Base-by-base conservation (phyloP, 2,888 invertebrate genomes). In the Oligia fasciuncula region DNA sequence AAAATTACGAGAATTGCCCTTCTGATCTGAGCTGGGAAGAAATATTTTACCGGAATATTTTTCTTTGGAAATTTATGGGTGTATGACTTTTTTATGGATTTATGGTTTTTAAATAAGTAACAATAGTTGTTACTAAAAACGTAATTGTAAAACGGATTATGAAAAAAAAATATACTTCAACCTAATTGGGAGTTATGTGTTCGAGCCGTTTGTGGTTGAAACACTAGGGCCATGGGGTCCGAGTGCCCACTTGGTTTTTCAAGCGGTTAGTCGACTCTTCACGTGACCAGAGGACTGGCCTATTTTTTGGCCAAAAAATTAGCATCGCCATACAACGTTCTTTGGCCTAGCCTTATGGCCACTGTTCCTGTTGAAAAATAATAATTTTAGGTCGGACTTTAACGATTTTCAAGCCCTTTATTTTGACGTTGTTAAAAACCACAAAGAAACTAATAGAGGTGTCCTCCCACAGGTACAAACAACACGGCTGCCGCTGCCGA, bases 401-500 rank as follows among this genome's bases (percentile, higher is more conserved):
- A 19, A 23, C 3, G 17, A 23, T n/a, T 9, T 40, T 23, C 17
- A 54, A 54, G 54, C 13, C 51, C 19, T 51, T 51, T 9, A 19
- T 51, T 35, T 40, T 40, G 14, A 17, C 23, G 13, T 23, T 54
- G 1, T 40, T 40, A 70, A 54, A 14, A 57, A 73, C 4, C 11
- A 40, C 17, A 23, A 60, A 19, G 2, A 60, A 65, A 29, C 29
- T 40, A 63, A 81, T 66, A 62, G 69, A 43, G 40, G 49, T 70
- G 17, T 80, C 43, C 23, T 23, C 13, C 60, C 43, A 23, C 91
- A 95, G 95, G 97, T 97, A 83, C 96, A 96, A 83, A 93, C 97
- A 80, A 95, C 97, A 73, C 94, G 97, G 84, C 96, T 97, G 89
- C 97, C 97, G 80, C 91, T 95, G 93, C 95, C 96, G 85, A 94